Evolutionary conservation across 2,113 vertebrate genomes (phyloP), one percentile per base, ranked within the genome.

Genomic region (Lepus europaeus): DNA sequence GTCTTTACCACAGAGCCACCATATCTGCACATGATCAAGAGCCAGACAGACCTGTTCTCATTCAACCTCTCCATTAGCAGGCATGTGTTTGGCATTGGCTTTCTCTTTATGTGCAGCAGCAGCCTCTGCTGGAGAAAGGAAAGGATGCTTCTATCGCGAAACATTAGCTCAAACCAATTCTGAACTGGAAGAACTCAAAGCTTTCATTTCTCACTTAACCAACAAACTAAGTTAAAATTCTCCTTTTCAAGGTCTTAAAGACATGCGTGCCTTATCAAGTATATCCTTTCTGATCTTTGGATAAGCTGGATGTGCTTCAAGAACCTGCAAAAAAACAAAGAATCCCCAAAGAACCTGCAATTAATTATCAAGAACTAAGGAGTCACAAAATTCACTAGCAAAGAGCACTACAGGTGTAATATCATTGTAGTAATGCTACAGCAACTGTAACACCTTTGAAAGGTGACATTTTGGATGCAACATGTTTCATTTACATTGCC

Each of bases 281-380:
- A 99, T 99, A 97, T 99, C 99, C 94, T 99, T 99, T 97, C 98
- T 99, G 98, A 99, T 99, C 98, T 99, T 99, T 10, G 99, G 99
- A 91, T 99, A 99, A 98, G 98, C 98, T 96, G 99, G 99, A 98
- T 99, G 99, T 95, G 98, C 97, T 98, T 99, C 98, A 96, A 99
- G 98, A 96, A 99, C 98, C 99, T 99, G 98, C 66, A 88, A 96
- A 97, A 97, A 61, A 96, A 97, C 87, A 76, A 90, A 82, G 69
- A 80, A 6, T 59, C 56, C 1, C 6, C 56, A 45, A 70, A 93
- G 69, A 97, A 56, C 29, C 87, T 69, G 27, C 20, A 82, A 92
- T 12, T 84, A 33, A 56, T 33, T 59, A 73, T 11, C 10, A 29
- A 70, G 73, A 94, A 31, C 63, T 84, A n/a, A 2, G 68, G 36